A percentile compares a stretch with the other conserved stretches of the same genome.
Conservation (phyloP, 2,797 vertebrate genomes). For the Eulemur coronatus region DNA sequence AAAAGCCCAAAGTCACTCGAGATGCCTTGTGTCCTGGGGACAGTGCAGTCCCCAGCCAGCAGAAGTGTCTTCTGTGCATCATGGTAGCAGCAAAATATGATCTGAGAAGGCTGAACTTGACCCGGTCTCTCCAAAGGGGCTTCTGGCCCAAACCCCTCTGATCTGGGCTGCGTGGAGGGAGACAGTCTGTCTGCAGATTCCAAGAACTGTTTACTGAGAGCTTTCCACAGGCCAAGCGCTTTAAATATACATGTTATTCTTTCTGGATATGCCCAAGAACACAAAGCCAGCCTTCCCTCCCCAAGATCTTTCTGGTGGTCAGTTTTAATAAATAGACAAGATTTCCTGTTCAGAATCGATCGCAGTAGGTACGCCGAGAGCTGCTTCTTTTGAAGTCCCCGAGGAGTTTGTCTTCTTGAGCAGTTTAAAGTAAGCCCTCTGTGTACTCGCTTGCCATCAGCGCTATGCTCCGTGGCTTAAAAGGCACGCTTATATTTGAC, state of each 20-base stretch:
- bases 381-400: not conserved
- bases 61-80: not conserved
- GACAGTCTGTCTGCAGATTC: not conserved
- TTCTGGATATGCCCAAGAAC: not conserved
- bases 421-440: not conserved
- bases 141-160: not conserved
- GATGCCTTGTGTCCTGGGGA: not conserved
- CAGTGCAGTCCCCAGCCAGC: accelerated
- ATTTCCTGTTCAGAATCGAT: not conserved
- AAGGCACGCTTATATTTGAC: accelerated
- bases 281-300: not conserved
- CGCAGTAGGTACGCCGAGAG: not conserved
- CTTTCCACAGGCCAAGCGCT: not conserved
- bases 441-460: not conserved
- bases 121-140: not conserved
- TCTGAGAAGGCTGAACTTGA: not conserved
- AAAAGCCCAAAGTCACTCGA: not conserved
- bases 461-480: not conserved
- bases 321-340: not conserved
- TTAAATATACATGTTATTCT: not conserved
- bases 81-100: accelerated
- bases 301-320: not conserved
- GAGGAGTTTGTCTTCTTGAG: not conserved
- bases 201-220: not conserved
- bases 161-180: not conserved